phyloP scores from a whole-genome alignment of 2,797 vertebrate genomes.

The Cuniculus paca region DNA sequence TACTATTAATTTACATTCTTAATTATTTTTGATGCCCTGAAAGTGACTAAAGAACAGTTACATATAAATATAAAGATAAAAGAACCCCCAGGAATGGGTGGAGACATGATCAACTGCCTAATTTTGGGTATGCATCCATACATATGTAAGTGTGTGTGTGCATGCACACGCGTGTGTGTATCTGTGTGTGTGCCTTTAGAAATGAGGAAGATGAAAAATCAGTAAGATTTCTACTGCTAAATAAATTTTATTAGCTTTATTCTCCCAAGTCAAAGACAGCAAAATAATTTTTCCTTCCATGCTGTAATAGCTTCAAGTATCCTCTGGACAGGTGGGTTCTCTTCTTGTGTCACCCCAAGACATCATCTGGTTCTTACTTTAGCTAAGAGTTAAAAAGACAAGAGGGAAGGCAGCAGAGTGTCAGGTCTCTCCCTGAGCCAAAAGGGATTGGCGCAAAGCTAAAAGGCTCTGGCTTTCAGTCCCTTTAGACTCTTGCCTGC shows the following conservation, averaged over 20 bases:
- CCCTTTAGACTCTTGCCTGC: slow-evolving; percentile 89
- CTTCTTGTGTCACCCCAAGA: not conserved
- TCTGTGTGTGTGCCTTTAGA: not conserved
- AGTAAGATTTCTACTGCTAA: not conserved
- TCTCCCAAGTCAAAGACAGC: not conserved
- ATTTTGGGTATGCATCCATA: not conserved
- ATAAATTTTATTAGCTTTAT: not conserved
- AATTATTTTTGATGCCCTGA: slow-evolving; percentile 52
- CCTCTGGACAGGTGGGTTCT: not conserved
- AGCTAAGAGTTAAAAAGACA: not conserved
- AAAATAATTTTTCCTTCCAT: not conserved
- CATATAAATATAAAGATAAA: slow-evolving; percentile 52
- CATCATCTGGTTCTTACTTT: not conserved
- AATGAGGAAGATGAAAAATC: not conserved
- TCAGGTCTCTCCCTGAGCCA: not conserved
- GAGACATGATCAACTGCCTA: not conserved
- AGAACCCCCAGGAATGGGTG: not conserved
- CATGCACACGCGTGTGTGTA: too few relatives aligned
- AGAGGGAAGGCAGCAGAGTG: not conserved
- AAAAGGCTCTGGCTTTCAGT: not conserved
- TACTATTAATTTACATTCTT: slow-evolving; percentile 9
- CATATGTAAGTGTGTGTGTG: too few relatives aligned
- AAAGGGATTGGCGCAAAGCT: not conserved
- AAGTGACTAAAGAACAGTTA: slow-evolving; percentile 44
- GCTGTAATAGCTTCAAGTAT: not conserved